Percentiles rank a stretch among this genome's conserved stretches.
These are phyloP conservation scores for Lasiurus cinereus DNA, from an alignment of 2,113 vertebrate genomes.

Conservation along the genomic window DNA sequence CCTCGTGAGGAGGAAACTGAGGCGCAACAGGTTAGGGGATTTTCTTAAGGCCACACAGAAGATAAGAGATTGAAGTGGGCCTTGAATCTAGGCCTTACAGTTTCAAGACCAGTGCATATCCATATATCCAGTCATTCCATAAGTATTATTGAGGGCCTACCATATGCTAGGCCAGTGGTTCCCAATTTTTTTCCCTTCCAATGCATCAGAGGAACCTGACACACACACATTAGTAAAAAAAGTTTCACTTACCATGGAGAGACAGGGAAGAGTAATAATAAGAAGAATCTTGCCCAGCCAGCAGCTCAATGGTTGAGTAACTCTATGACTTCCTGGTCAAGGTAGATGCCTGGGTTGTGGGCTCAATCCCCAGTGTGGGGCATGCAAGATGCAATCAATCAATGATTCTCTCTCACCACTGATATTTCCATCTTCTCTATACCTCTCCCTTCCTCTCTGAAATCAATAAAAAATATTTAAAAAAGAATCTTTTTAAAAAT, in stretches of 20 bases:
- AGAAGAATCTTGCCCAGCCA: too few species aligned
- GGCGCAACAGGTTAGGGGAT: not conserved
- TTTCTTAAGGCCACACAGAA: not conserved
- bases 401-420: too few species aligned
- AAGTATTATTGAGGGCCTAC: not conserved
- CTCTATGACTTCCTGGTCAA: too few species aligned
- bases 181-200: not conserved
- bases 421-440: too few species aligned
- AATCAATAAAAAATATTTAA: too few species aligned
- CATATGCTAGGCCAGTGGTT: not conserved
- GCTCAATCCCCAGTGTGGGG: too few species aligned
- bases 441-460: too few species aligned
- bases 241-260: not conserved
- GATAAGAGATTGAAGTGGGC: not conserved
- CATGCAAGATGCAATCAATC: too few species aligned
- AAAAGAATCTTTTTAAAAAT: too few species aligned
- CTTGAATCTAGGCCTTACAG: not conserved
- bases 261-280: not conserved
- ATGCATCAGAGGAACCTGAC: not conserved
- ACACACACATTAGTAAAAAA: not conserved
- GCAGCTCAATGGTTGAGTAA: too few species aligned
- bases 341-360: too few species aligned
- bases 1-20: slow-evolving; percentile 25
- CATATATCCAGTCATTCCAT: not conserved
- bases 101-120: not conserved